These are phyloP conservation scores for Hippoglossus stenolepis DNA, from an alignment of 2,113 vertebrate genomes.

Conservation along the genomic window DNA sequence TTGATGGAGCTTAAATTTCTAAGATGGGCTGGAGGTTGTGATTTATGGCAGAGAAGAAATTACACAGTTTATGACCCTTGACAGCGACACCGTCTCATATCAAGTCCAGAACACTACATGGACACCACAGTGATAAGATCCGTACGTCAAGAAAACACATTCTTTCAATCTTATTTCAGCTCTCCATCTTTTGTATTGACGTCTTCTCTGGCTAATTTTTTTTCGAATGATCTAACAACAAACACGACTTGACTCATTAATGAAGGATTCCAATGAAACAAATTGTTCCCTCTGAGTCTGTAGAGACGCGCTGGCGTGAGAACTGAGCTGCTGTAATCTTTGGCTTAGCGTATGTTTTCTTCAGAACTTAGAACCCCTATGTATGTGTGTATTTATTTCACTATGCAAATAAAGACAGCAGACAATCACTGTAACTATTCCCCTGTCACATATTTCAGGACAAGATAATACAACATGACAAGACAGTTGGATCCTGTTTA, in stretches of 20 bases:
- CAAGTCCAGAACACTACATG: constrained; percentile 24
- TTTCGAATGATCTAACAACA: constrained; percentile 13
- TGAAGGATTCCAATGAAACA: constrained; percentile 34
- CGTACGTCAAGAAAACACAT: constrained; percentile 14
- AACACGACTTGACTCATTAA: constrained; percentile 47
- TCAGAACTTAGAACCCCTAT: constrained; percentile 40
- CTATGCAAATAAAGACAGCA: constrained; percentile 46
- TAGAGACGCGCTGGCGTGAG: constrained; percentile 73
- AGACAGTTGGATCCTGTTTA: constrained; percentile 23
- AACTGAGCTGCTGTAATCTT: constrained; percentile 71
- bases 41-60: constrained; percentile 49
- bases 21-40: constrained; percentile 26
- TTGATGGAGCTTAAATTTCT: constrained; percentile 30
- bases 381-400: constrained; percentile 49
- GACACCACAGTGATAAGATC: constrained; percentile 17
- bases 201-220: constrained; percentile 6
- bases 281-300: constrained; percentile 41
- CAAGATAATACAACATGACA: constrained; percentile 28
- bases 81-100: constrained; percentile 28
- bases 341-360: constrained; percentile 61
- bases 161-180: not conserved
- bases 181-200: constrained; percentile 17
- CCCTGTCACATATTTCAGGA: constrained; percentile 14
- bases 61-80: constrained; percentile 44
- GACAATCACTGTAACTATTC: constrained; percentile 47